Conservation (phyloP, 2,797 vertebrate species). For the Siniperca scherzeri region DNA sequence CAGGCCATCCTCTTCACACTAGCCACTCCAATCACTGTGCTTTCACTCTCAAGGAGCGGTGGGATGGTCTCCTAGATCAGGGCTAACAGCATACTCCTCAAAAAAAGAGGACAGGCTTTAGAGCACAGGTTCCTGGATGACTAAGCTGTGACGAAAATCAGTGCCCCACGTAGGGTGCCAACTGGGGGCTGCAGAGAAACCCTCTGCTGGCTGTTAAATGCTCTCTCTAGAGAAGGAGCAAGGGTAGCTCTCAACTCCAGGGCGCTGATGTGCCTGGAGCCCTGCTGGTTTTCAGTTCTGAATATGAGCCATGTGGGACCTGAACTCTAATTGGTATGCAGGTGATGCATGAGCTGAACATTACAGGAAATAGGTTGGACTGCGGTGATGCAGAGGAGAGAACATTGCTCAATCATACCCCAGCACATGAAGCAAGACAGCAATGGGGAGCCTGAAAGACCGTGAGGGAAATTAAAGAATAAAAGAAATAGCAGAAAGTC, state of each 20-base stretch:
- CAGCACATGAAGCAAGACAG: constrained; percentile 53
- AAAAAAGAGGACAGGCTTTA: constrained; percentile 17
- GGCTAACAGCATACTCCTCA: constrained; percentile 41
- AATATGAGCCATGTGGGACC: constrained; percentile 53
- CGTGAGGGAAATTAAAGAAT: constrained; percentile 48
- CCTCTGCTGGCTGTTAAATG: constrained; percentile 46
- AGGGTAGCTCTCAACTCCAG: constrained; percentile 45
- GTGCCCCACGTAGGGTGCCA: constrained; percentile 18
- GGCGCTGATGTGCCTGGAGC: constrained; percentile 57
- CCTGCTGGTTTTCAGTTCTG: constrained; percentile 54
- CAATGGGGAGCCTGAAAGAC: constrained; percentile 38
- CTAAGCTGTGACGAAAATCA: constrained; percentile 60
- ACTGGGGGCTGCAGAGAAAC: constrained; percentile 41
- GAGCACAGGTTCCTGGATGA: constrained; percentile 40
- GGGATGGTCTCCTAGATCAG: constrained; percentile 50
- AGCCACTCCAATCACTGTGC: constrained; percentile 76
- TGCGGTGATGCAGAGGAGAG: constrained; percentile 25
- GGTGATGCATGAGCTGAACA: constrained; percentile 58
- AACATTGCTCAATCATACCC: constrained; percentile 63
- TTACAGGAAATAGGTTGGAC: constrained; percentile 29
- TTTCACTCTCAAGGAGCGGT: constrained; percentile 69
- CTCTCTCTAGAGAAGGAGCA: constrained; percentile 44
- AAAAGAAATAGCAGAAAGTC: constrained; percentile 40
- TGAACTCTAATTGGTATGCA: constrained; percentile 73
- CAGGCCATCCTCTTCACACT: constrained; percentile 54